Percentiles rank a stretch among this genome's conserved stretches.
Conservation (phyloP, 2,113 vertebrate genomes). For the Equus przewalskii region DNA sequence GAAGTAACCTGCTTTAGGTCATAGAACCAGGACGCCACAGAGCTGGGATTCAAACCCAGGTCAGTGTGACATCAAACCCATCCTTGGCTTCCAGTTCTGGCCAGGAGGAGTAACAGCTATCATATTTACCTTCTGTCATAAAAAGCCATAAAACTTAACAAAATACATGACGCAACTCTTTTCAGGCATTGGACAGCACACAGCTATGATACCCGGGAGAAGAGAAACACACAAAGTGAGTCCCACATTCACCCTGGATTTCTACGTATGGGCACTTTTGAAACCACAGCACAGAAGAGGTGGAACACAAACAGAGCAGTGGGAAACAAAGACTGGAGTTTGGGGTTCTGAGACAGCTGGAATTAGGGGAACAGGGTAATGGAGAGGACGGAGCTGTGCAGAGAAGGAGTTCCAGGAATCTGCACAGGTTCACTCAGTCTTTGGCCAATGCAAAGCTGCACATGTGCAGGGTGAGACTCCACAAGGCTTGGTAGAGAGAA, state of each 20-base stretch:
- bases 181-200: neutral
- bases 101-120: neutral
- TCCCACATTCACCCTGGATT: neutral
- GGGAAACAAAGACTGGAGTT: rapidly evolving
- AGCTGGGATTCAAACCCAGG: neutral
- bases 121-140: neutral
- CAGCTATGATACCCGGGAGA: neutral
- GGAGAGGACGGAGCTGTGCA: neutral
- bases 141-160: neutral
- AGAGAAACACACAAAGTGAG: too few relatives aligned
- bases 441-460: neutral
- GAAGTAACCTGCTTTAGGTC: neutral
- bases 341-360: neutral
- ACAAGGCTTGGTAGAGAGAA: neutral
- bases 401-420: neutral
- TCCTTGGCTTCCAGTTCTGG: neutral
- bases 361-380: rapidly evolving
- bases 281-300: neutral
- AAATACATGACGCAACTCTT: neutral
- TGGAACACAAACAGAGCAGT: too few relatives aligned
- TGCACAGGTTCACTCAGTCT: rapidly evolving
- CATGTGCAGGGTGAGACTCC: rapidly evolving
- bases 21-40: neutral
- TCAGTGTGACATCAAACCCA: neutral
- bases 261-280: rapidly evolving